Evolutionary conservation across 2,113 vertebrate genomes (phyloP).

Genomic region (Oplegnathus fasciatus): DNA sequence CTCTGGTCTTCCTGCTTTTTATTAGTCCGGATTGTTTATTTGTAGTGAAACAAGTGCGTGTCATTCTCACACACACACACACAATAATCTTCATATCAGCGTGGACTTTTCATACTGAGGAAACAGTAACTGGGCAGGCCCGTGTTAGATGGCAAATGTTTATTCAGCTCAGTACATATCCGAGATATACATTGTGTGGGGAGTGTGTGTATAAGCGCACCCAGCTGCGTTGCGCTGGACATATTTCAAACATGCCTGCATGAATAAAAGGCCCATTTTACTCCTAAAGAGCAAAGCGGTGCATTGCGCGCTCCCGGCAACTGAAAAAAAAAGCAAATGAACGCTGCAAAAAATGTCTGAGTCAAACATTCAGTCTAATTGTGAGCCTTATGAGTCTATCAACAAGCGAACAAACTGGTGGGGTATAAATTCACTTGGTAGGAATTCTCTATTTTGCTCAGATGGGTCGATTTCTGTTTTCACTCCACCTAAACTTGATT

Average conservation of each 20-base stretch:
- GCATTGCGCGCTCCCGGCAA: conserved; percentile 38
- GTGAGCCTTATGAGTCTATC: background rate
- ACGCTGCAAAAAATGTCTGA: conserved; percentile 39
- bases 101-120: conserved; percentile 39
- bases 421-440: no score
- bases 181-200: conserved; percentile 64
- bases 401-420: background rate
- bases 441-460: background rate
- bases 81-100: conserved; percentile 37
- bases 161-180: conserved; percentile 75
- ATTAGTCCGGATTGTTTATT: conserved; percentile 40
- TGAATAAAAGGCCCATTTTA: conserved; percentile 70
- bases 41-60: conserved; percentile 11
- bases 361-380: background rate
- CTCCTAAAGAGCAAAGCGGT: conserved; percentile 11
- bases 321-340: background rate
- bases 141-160: conserved; percentile 72
- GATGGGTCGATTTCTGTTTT: background rate
- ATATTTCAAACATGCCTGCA: conserved; percentile 65
- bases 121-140: conserved; percentile 58
- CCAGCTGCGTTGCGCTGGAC: conserved; percentile 51
- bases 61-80: conserved; percentile 11
- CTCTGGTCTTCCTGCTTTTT: background rate
- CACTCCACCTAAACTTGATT: background rate
- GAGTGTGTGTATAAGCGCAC: conserved; percentile 61